Conservation (phyloP, 2,113 vertebrate genomes). For the Globicephala melas region DNA sequence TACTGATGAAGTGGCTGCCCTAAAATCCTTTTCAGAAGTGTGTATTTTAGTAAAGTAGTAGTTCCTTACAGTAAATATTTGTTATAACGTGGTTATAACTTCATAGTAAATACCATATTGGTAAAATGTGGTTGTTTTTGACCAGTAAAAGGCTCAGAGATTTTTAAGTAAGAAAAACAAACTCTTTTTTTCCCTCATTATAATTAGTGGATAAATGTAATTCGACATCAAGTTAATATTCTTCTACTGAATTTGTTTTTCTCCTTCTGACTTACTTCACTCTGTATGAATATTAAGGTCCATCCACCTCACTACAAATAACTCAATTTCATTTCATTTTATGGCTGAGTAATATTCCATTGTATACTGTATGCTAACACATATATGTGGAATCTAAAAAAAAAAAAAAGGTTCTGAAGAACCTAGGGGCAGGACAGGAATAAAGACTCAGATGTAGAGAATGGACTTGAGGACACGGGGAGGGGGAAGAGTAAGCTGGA, state of each 20-base stretch:
- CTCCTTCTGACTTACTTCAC: no score
- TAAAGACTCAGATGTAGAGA: no score
- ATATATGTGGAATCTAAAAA: no score
- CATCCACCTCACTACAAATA: no score
- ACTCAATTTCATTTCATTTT: no score
- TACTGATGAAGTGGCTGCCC: background rate
- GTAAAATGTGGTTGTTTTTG: slow-evolving; percentile 13
- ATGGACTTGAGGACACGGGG: no score
- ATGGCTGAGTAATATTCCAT: no score
- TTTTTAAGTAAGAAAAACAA: slow-evolving; percentile 19
- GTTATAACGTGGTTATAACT: background rate
- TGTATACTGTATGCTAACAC: no score
- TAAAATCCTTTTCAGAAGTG: background rate
- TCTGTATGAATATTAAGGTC: no score
- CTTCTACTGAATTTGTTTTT: background rate
- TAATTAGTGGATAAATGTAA: background rate
- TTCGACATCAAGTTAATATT: slow-evolving; percentile 4
- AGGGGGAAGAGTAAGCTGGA: no score
- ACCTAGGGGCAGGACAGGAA: no score
- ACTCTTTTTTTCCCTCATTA: background rate
- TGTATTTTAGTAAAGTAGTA: background rate
- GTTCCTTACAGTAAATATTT: background rate
- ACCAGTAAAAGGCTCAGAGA: background rate
- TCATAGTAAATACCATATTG: background rate
- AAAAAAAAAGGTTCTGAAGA: no score